Percentiles rank a stretch among this genome's conserved stretches.
phyloP scores from a whole-genome alignment of 2,888 invertebrate genomes.

The Chorisops tibialis region DNA sequence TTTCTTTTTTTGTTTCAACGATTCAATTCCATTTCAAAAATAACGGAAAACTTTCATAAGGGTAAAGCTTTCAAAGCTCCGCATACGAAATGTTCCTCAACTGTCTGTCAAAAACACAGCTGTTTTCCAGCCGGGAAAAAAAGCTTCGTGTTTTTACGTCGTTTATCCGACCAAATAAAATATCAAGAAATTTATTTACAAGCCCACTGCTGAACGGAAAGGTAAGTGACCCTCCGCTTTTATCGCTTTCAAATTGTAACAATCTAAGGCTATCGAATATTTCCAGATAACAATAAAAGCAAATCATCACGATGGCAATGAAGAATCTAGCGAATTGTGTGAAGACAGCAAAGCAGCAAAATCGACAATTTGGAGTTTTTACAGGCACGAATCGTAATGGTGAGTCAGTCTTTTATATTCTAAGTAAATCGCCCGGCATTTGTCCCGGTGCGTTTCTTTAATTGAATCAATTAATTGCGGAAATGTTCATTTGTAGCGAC shows the following conservation, averaged over 20 bases:
- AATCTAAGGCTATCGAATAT: too few species aligned
- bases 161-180: too few species aligned
- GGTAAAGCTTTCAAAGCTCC: too few species aligned
- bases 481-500: neutral
- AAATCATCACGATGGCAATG: constrained; percentile 10
- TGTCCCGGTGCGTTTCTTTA: neutral
- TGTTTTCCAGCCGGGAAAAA: too few species aligned
- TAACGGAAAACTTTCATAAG: too few species aligned
- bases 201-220: neutral
- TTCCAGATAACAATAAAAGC: too few species aligned
- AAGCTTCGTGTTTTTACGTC: too few species aligned
- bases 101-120: too few species aligned
- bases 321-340: constrained; percentile 19
- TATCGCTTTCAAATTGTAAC: too few species aligned
- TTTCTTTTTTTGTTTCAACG: too few species aligned
- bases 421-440: neutral
- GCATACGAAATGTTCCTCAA: too few species aligned
- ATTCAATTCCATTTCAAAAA: too few species aligned
- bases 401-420: neutral
- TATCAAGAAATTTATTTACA: neutral
- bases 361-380: constrained; percentile 13
- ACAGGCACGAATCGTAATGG: constrained; percentile 5
- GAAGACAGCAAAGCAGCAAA: constrained; percentile 5
- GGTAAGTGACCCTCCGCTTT: neutral
- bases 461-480: neutral